Conservation (phyloP, 1,140 invertebrate species). For the Saccostrea cuccullata region DNA sequence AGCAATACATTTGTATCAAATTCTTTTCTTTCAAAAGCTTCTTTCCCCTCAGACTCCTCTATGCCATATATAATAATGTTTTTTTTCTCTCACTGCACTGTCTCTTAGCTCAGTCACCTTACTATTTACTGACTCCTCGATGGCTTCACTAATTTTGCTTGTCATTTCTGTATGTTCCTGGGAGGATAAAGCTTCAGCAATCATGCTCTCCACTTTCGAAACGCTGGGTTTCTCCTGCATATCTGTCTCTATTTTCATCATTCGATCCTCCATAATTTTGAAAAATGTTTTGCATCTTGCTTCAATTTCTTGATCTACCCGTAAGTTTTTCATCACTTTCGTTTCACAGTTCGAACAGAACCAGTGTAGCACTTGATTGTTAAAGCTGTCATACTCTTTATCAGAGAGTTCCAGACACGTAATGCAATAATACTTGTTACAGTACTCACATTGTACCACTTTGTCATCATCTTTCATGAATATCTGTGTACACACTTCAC, state of each 20-base stretch:
- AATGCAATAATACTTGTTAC: no score
- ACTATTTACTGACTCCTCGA: neutral
- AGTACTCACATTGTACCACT: constrained; percentile 22
- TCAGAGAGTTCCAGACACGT: no score
- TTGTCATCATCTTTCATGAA: constrained; percentile 8
- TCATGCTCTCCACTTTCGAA: neutral
- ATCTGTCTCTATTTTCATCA: neutral
- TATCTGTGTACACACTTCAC: neutral
- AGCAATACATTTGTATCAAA: neutral
- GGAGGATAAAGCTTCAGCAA: neutral
- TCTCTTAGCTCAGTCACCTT: constrained; percentile 14
- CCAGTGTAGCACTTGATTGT: no score
- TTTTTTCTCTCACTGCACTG: constrained; percentile 2
- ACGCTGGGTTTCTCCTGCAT: neutral
- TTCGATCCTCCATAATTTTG: neutral
- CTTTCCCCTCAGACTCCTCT: neutral
- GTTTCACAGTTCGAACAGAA: no score
- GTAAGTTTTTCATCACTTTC: constrained; percentile 21
- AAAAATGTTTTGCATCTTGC: neutral
- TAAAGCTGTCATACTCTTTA: no score
- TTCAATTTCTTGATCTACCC: neutral
- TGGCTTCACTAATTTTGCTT: neutral
- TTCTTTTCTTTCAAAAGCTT: neutral
- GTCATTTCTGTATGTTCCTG: neutral
- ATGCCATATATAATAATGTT: constrained; percentile 23